These are phyloP conservation scores for Ploceus nigricollis DNA, from an alignment of 2,113 vertebrate genomes.

Conservation along the genomic window DNA sequence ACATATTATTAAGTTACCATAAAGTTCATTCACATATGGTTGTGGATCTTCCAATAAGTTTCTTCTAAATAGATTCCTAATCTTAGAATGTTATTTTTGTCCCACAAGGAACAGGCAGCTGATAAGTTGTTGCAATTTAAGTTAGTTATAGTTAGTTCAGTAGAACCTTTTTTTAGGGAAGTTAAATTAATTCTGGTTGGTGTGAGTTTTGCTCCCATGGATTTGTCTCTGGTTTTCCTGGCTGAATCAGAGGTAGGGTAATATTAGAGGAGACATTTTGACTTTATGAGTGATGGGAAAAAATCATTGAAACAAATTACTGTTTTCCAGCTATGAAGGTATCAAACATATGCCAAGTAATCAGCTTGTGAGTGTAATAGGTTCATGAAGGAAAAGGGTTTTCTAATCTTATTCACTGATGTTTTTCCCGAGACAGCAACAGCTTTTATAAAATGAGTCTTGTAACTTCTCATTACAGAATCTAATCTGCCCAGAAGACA, in stretches of 20 bases:
- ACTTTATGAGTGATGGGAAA: conserved; percentile 62
- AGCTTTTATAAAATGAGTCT: conserved; percentile 80
- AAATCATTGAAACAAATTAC: conserved; percentile 72
- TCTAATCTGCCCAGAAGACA: conserved; percentile 80
- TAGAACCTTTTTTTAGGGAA: not conserved
- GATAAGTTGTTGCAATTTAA: not conserved
- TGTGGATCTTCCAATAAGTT: not conserved
- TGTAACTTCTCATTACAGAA: conserved; percentile 81
- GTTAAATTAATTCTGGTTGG: not conserved
- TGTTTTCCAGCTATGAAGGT: conserved; percentile 68
- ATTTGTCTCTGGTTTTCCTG: not conserved
- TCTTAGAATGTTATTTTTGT: not conserved
- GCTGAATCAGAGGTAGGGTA: not conserved
- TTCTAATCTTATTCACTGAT: conserved; percentile 71
- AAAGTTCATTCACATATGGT: not conserved
- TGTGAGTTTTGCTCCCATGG: not conserved
- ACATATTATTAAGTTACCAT: not conserved
- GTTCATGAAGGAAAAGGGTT: conserved; percentile 71
- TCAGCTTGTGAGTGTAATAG: conserved; percentile 66
- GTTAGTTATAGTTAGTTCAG: not conserved
- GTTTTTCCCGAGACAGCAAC: conserved; percentile 77
- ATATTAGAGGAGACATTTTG: conserved; percentile 52
- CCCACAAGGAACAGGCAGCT: not conserved
- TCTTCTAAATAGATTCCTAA: not conserved
- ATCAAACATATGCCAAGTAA: conserved; percentile 75